phyloP scores from a whole-genome alignment of 2,888 invertebrate species.

The Drosophila austrosaltans region DNA sequence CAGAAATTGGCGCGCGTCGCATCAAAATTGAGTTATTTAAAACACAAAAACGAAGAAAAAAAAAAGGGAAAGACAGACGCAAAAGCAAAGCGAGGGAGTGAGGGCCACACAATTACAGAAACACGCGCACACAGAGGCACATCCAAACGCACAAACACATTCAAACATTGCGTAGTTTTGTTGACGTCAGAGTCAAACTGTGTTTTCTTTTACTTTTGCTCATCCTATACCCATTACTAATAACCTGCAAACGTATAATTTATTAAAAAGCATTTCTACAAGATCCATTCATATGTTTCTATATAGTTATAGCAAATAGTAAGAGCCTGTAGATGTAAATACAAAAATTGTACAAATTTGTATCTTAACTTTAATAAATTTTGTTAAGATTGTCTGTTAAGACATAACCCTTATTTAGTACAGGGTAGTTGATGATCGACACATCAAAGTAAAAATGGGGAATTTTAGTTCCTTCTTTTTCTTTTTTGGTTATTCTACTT shows the following conservation, averaged over 20 bases:
- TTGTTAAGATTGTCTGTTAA: too few relatives aligned
- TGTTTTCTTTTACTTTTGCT: slow-evolving; percentile 29
- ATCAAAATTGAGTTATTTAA: slow-evolving; percentile 63
- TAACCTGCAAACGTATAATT: neutral
- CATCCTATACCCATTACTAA: neutral
- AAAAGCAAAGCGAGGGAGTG: too few relatives aligned
- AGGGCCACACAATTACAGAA: slow-evolving; percentile 15
- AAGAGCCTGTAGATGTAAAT: too few relatives aligned
- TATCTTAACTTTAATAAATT: too few relatives aligned
- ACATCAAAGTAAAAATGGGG: neutral
- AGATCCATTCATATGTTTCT: too few relatives aligned
- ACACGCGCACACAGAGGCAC: slow-evolving; percentile 14
- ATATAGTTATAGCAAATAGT: too few relatives aligned
- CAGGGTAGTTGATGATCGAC: neutral
- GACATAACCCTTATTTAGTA: neutral
- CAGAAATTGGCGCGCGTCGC: slow-evolving; percentile 60
- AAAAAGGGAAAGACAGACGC: neutral
- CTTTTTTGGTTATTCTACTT: slow-evolving; percentile 49
- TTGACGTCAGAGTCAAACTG: slow-evolving; percentile 71
- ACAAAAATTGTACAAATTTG: too few relatives aligned
- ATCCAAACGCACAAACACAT: slow-evolving; percentile 17
- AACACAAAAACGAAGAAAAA: slow-evolving; percentile 23
- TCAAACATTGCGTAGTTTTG: slow-evolving; percentile 50
- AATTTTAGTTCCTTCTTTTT: slow-evolving; percentile 44
- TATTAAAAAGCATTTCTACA: too few relatives aligned